Evolutionary conservation across 2,113 vertebrate genomes (phyloP).

Genomic region (Lota lota): DNA sequence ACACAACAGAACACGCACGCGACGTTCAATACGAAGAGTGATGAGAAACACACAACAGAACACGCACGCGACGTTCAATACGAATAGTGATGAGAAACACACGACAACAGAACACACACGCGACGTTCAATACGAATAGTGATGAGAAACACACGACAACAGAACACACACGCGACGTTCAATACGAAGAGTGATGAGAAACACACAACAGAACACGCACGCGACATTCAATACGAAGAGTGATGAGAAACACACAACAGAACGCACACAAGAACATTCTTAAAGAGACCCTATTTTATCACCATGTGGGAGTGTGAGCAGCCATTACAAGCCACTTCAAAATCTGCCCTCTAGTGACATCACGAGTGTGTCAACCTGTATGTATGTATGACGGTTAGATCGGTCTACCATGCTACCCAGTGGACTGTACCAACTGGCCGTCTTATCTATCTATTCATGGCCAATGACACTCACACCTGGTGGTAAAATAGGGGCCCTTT

Average conservation of each 20-base stretch:
- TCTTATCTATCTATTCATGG: no score
- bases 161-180: neutral
- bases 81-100: constrained; percentile 51
- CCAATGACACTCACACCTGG: no score
- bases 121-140: constrained; percentile 32
- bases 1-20: constrained; percentile 37
- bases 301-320: no score
- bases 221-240: neutral
- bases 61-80: neutral
- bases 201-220: neutral
- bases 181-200: no score
- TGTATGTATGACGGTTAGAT: no score
- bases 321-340: no score
- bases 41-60: constrained; percentile 53
- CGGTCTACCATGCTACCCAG: no score
- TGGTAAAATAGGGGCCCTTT: no score
- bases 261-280: neutral
- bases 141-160: constrained; percentile 31
- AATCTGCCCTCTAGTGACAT: no score
- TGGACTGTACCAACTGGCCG: no score
- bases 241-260: neutral
- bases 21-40: constrained; percentile 32
- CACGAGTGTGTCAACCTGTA: neutral
- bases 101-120: constrained; percentile 37
- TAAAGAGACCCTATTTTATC: no score